phyloP scores from a whole-genome alignment of 2,113 vertebrate genomes.

The Apaloderma vittatum region DNA sequence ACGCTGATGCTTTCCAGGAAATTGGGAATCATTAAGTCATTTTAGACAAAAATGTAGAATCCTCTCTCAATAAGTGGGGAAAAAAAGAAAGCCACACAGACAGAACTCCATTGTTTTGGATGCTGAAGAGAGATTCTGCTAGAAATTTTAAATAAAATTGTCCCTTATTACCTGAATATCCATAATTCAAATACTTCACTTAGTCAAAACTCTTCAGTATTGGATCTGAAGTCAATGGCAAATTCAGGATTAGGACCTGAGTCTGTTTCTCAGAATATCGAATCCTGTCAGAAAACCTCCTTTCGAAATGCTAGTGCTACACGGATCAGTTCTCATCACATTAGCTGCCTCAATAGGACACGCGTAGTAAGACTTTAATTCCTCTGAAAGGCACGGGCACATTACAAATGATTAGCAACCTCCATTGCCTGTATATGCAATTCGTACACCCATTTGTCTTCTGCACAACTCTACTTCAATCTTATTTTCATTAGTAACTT shows the following conservation, averaged over 20 bases:
- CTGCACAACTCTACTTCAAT: not conserved
- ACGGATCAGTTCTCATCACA: constrained; percentile 42
- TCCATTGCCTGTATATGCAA: not conserved
- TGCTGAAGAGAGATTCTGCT: not conserved
- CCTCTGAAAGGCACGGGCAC: not conserved
- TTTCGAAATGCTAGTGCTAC: constrained; percentile 1
- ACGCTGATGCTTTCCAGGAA: not conserved
- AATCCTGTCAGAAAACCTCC: not conserved
- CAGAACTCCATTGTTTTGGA: not conserved
- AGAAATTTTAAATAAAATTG: constrained; percentile 16
- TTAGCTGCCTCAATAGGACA: not conserved
- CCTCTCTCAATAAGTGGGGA: not conserved
- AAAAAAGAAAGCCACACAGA: not conserved
- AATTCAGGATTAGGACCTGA: constrained; percentile 12
- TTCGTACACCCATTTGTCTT: not conserved
- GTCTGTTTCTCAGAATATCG: not conserved
- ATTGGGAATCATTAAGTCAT: not conserved
- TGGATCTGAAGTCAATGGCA: not conserved
- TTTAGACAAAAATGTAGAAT: not conserved
- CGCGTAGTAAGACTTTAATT: constrained; percentile 40
- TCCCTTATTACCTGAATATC: not conserved
- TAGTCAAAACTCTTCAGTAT: not conserved
- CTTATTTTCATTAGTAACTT: constrained; percentile 22
- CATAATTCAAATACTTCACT: not conserved
- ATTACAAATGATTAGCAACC: not conserved